Conservation (phyloP, 2,113 vertebrate species). For the Hyla sarda region DNA sequence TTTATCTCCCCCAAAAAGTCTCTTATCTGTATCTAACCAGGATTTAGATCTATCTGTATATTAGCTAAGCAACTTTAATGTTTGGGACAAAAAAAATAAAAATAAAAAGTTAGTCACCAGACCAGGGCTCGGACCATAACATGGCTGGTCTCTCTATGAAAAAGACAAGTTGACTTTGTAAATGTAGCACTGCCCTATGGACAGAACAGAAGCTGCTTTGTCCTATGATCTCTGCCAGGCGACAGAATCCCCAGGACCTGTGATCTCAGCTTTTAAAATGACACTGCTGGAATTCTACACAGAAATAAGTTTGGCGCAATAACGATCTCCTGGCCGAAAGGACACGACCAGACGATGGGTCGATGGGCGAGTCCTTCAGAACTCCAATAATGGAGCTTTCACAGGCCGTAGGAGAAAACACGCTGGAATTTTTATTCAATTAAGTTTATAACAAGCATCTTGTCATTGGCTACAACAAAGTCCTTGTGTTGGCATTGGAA, state of each 20-base stretch:
- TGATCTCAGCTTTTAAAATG: neutral
- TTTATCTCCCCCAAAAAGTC: too few species aligned
- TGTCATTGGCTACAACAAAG: constrained; percentile 7
- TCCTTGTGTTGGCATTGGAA: neutral
- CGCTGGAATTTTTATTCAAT: constrained; percentile 31
- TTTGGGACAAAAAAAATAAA: neutral
- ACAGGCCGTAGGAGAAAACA: neutral
- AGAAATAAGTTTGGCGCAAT: constrained; percentile 1
- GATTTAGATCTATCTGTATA: neutral
- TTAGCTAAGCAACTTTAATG: neutral
- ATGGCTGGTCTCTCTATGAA: neutral
- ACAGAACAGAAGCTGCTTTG: neutral
- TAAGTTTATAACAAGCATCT: neutral
- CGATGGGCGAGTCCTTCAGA: neutral
- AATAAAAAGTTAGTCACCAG: too few species aligned
- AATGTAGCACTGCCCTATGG: neutral
- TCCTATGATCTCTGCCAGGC: neutral
- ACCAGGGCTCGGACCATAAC: neutral
- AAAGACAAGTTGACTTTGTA: neutral
- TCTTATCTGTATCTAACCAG: too few species aligned
- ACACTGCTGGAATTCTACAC: constrained; percentile 3
- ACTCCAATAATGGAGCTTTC: constrained; percentile 23
- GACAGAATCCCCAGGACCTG: neutral
- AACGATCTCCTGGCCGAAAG: neutral
- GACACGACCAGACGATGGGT: neutral